These are phyloP conservation scores for Melanotaenia duboulayi DNA, from an alignment of 2,113 vertebrate genomes.

Conservation along the genomic window DNA sequence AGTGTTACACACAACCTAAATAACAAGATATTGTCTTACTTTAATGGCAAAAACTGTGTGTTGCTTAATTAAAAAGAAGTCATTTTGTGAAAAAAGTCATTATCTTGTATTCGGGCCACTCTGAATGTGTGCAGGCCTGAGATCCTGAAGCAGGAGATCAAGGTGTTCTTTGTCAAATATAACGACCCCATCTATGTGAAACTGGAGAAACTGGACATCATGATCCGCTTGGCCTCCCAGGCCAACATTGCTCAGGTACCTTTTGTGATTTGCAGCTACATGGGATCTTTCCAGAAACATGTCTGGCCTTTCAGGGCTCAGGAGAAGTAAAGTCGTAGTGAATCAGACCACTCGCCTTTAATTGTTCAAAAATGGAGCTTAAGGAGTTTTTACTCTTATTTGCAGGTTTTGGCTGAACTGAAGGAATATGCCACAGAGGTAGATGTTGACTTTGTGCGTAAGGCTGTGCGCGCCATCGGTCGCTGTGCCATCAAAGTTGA, in stretches of 20 bases:
- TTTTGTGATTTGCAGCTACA: not conserved
- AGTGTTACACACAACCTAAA: too few relatives aligned
- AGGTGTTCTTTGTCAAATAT: conserved; percentile 99
- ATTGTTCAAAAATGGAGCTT: too few relatives aligned
- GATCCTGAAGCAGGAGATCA: conserved; percentile 99
- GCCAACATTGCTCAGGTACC: conserved; percentile 98
- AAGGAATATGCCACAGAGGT: conserved; percentile 99
- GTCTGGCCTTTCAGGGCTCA: not conserved
- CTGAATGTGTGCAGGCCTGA: conserved; percentile 86
- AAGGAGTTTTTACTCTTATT: too few relatives aligned
- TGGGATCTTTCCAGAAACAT: not conserved
- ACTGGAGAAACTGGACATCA: conserved; percentile 98
- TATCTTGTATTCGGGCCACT: too few relatives aligned
- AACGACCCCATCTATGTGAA: conserved; percentile 99
- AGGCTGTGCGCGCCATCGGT: conserved; percentile 96
- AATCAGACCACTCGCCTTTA: too few relatives aligned
- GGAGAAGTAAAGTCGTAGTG: too few relatives aligned
- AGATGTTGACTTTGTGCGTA: conserved; percentile 98
- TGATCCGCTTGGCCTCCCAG: conserved; percentile 98
- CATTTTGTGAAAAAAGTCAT: too few relatives aligned
- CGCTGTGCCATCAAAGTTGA: conserved; percentile 99
- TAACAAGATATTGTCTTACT: too few relatives aligned
- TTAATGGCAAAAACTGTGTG: too few relatives aligned
- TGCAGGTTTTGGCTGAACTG: conserved; percentile 95
- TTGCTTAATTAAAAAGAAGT: too few relatives aligned